Conservation (phyloP, 2,888 invertebrate species). For the Dynastes hyllus region DNA sequence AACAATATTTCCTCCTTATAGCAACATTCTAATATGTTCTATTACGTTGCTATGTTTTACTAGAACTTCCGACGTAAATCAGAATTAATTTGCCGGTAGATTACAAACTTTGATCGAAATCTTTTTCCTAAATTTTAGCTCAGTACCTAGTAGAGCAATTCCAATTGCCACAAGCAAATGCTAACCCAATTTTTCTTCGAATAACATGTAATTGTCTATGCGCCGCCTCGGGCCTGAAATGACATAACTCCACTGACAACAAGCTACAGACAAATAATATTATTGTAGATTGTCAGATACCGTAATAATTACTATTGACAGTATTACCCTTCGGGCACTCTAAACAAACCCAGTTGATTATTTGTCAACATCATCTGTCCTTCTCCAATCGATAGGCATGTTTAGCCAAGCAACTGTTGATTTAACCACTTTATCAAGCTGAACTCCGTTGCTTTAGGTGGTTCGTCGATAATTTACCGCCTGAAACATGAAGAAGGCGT, state of each 20-base stretch:
- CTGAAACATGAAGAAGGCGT: not conserved
- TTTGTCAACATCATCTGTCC: constrained; percentile 7
- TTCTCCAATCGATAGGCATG: not conserved
- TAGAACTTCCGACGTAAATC: no score
- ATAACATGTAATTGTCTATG: not conserved
- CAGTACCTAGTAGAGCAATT: no score
- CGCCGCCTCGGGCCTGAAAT: not conserved
- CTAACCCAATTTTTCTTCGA: not conserved
- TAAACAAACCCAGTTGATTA: constrained; percentile 17
- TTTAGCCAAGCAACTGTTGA: not conserved
- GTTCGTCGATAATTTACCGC: not conserved
- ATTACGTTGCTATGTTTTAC: no score
- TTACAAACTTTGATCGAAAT: no score
- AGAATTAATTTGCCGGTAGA: no score
- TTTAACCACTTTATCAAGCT: not conserved
- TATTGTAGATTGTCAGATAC: constrained; percentile 11
- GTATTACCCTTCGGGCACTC: not conserved
- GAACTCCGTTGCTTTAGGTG: not conserved
- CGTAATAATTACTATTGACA: constrained; percentile 27
- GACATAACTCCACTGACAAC: constrained; percentile 1
- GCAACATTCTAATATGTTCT: no score
- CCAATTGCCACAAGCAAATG: not conserved
- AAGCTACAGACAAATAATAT: constrained; percentile 9
- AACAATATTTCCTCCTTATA: no score
- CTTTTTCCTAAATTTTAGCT: no score